Percentiles rank a stretch among this genome's conserved stretches.
Conservation (phyloP, 2,888 invertebrate species). For the Platynereis dumerilii region DNA sequence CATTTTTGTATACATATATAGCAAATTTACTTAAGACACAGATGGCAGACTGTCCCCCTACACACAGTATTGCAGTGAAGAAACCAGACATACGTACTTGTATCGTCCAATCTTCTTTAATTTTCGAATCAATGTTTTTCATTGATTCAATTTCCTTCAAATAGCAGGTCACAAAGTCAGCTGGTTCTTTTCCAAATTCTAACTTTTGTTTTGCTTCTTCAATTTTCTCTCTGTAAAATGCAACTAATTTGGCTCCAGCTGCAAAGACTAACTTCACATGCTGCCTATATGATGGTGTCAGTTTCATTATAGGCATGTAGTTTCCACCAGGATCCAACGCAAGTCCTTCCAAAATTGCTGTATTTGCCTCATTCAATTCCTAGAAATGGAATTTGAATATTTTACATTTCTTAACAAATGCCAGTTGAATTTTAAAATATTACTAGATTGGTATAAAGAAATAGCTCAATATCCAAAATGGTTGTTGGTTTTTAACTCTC, state of each 20-base stretch:
- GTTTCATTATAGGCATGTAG: constrained; percentile 1
- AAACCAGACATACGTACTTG: too few relatives aligned
- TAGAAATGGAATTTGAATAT: too few relatives aligned
- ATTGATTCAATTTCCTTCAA: neutral
- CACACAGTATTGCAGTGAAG: too few relatives aligned
- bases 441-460: too few relatives aligned
- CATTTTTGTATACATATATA: too few relatives aligned
- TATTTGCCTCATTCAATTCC: too few relatives aligned
- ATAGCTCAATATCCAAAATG: too few relatives aligned
- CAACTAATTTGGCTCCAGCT: neutral
- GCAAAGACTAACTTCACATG: neutral
- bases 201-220: neutral
- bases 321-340: neutral
- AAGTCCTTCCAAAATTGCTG: neutral
- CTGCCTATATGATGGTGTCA: neutral
- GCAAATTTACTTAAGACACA: too few relatives aligned
- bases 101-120: constrained; percentile 15
- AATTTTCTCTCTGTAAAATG: constrained; percentile 1
- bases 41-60: too few relatives aligned
- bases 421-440: too few relatives aligned
- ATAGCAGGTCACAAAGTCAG: neutral
- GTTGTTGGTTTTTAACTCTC: too few relatives aligned
- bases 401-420: too few relatives aligned
- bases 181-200: neutral
- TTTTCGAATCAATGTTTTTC: neutral